Evolutionary conservation across 2,797 vertebrate species (phyloP).

Genomic region (Intellagama lesueurii): DNA sequence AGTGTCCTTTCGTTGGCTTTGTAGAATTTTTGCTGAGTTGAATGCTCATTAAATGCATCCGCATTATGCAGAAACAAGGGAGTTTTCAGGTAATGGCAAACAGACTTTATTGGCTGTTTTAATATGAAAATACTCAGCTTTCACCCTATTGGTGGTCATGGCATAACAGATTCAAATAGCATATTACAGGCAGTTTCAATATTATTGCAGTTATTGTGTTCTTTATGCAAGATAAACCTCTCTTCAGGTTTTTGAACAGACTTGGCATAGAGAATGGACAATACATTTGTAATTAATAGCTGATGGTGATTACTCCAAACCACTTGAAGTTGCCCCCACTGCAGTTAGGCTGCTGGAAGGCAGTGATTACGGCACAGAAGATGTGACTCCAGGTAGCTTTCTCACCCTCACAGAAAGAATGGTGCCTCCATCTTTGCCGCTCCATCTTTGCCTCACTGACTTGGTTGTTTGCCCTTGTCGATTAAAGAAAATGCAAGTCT

Average conservation of each 20-base stretch:
- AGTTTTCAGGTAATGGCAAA: slow-evolving; percentile 2
- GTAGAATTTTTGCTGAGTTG: not conserved
- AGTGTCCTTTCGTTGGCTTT: not conserved
- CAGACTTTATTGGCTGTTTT: slow-evolving; percentile 1
- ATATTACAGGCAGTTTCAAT: not conserved
- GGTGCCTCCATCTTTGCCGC: no score
- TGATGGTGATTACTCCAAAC: not conserved
- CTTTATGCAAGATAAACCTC: not conserved
- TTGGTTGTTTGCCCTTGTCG: no score
- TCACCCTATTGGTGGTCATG: not conserved
- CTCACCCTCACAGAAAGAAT: not conserved
- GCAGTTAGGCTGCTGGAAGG: not conserved
- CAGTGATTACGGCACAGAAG: no score
- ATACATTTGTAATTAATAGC: not conserved
- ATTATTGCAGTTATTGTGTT: not conserved
- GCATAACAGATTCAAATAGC: not conserved
- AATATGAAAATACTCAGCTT: not conserved
- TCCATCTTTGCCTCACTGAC: no score
- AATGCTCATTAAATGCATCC: slow-evolving; percentile 15
- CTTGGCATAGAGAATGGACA: not conserved
- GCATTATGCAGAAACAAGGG: slow-evolving; percentile 1
- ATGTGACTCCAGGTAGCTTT: not conserved
- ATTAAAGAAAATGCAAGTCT: no score
- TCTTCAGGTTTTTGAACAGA: not conserved
- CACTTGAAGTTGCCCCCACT: no score